Percentiles rank a stretch among this genome's conserved stretches.
These are phyloP conservation scores for Orchestes rusci DNA, from an alignment of 2,888 invertebrate genomes.

Conservation along the genomic window DNA sequence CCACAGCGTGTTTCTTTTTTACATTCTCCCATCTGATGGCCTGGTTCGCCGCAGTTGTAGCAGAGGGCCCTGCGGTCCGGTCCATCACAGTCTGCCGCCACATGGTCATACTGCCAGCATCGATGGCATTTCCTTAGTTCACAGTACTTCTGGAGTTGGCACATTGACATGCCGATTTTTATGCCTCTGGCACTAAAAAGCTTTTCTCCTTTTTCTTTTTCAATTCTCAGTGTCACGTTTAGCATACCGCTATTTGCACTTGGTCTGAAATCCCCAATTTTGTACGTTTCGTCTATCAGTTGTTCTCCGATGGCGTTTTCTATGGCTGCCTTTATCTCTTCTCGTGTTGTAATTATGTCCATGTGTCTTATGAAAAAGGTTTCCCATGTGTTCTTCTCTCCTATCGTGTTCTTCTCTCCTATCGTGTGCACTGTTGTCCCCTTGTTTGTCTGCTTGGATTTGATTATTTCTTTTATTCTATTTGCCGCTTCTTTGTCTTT, in stretches of 20 bases:
- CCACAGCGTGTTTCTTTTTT: not conserved
- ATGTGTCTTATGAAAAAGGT: not conserved
- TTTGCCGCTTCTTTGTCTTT: not conserved
- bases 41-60: not conserved
- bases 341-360: not conserved
- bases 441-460: not conserved
- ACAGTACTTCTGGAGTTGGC: not conserved
- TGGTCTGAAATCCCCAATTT: not conserved
- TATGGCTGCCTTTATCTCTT: not conserved
- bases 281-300: not conserved
- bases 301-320: not conserved
- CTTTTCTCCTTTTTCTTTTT: not conserved
- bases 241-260: not conserved
- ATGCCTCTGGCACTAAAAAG: not conserved
- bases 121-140: not conserved
- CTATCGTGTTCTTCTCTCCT: not conserved
- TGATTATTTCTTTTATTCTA: not conserved
- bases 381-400: not conserved
- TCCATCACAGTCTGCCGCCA: not conserved
- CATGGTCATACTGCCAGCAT: not conserved
- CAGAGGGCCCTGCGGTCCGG: not conserved
- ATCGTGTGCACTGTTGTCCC: not conserved
- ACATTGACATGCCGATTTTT: not conserved
- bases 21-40: not conserved
- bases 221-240: not conserved